Base-by-base conservation (phyloP, 2,888 invertebrate species). In the Apodemia hepburni region DNA sequence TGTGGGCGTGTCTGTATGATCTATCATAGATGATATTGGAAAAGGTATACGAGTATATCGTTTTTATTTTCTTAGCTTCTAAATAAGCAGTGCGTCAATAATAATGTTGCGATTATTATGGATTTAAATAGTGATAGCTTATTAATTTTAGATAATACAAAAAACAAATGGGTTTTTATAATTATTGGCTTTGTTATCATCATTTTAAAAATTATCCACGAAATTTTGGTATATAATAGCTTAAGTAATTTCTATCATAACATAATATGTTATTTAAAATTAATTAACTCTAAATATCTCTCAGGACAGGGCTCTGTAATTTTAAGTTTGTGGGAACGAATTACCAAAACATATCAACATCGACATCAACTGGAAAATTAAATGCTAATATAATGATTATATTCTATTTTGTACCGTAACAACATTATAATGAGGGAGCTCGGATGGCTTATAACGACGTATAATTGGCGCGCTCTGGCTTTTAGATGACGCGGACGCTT, bases 381-480 rank as follows among this genome's bases (percentile, higher is more conserved):
- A 89, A 91, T 91, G 90, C 87, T 90, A 89, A 91, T 90, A 86
- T 78, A 80, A 87, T 85, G 77, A 84, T 85, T 83, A 85, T 85
- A 82, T 82, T 80, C 80, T 77, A 80, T 82, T 81, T 81, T 74
- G 79, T 82, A 79, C 77, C 77, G 75, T 91, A 91, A 91, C 85
- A 85, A 83, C 85, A 81, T 87, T 87, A 74, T 74, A 75, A 75
- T 75, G 70, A 74, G 70, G 68, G 65, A 65, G 49, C 62, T 64
- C 57, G 17, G 58, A 49, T 58, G 58, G 58, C 33, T 62, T 58
- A 18, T 62, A 62, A 62, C 62, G 62, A 62, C 62, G 33, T n/a
- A 47, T 62, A 62, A 62, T 62, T 62, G 58, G 33, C 45, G 47
- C 45, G 54, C 45, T 59, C 22, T 27, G 17, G 27, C 22, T 45